Percentiles rank a stretch among this genome's conserved stretches.
Evolutionary conservation across 2,113 vertebrate genomes (phyloP).

Genomic region (Origma solitaria): DNA sequence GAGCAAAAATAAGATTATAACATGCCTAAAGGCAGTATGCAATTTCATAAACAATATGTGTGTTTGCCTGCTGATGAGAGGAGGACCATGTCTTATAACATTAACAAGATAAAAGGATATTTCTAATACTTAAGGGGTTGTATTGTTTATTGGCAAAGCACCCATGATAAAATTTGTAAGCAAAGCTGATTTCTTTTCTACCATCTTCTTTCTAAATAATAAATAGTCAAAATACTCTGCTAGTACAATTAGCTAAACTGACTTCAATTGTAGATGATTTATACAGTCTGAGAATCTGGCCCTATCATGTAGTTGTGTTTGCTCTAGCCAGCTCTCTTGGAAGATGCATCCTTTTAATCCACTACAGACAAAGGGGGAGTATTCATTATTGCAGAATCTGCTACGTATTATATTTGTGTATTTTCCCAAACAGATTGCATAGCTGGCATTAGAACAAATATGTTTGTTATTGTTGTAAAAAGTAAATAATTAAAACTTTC

Average conservation of each 20-base stretch:
- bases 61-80: not conserved
- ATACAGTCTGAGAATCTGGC: not conserved
- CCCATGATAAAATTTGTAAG: not conserved
- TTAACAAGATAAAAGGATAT: conserved; percentile 6
- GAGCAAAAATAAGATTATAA: not conserved
- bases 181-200: not conserved
- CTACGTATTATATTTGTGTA: not conserved
- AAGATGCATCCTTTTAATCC: not conserved
- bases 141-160: not conserved
- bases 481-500: not conserved
- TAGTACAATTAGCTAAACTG: not conserved
- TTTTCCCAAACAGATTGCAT: not conserved
- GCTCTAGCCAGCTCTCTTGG: not conserved
- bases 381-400: not conserved
- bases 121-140: not conserved
- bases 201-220: not conserved
- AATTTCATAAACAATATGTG: not conserved
- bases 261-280: not conserved
- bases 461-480: not conserved
- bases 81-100: not conserved
- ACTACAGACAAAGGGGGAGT: not conserved
- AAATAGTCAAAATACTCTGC: not conserved
- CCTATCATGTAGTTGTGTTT: not conserved
- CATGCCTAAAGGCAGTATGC: not conserved
- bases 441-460: not conserved